phyloP scores from a whole-genome alignment of 2,113 vertebrate genomes.

The Aramus guarauna region DNA sequence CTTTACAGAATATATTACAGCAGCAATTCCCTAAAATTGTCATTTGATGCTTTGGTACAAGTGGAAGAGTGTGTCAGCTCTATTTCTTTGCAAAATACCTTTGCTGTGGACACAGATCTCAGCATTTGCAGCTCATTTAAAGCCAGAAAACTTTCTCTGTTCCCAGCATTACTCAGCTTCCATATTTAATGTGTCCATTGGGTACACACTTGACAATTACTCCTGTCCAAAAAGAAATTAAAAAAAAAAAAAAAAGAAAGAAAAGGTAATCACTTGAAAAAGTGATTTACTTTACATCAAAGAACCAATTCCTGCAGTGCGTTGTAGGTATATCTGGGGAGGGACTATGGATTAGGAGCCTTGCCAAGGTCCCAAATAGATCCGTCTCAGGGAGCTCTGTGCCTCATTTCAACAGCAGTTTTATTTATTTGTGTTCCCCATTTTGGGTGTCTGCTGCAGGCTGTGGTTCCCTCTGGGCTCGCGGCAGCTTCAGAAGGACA shows the following conservation, averaged over 20 bases:
- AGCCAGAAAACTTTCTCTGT: not conserved
- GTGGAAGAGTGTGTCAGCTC: not conserved
- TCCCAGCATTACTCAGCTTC: not conserved
- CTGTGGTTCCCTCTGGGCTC: not conserved
- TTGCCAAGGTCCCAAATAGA: not conserved
- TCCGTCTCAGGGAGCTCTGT: not conserved
- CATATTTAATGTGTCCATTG: not conserved
- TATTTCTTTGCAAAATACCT: not conserved
- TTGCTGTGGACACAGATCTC: not conserved
- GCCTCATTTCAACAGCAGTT: not conserved
- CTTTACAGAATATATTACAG: not conserved
- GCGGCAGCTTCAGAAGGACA: not conserved
- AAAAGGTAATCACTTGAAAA: not conserved
- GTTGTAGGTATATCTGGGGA: not conserved
- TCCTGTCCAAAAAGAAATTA: not conserved
- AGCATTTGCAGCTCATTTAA: not conserved
- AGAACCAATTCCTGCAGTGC: not conserved
- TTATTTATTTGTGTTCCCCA: not conserved
- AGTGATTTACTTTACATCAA: not conserved
- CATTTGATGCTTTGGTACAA: not conserved
- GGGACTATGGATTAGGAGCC: not conserved
- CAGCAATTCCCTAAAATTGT: not conserved
- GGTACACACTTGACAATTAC: not conserved
- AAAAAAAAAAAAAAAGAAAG: not conserved
- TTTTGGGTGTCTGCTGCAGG: not conserved